Conservation (phyloP, 2,113 vertebrate species). For the Alligator sinensis region DNA sequence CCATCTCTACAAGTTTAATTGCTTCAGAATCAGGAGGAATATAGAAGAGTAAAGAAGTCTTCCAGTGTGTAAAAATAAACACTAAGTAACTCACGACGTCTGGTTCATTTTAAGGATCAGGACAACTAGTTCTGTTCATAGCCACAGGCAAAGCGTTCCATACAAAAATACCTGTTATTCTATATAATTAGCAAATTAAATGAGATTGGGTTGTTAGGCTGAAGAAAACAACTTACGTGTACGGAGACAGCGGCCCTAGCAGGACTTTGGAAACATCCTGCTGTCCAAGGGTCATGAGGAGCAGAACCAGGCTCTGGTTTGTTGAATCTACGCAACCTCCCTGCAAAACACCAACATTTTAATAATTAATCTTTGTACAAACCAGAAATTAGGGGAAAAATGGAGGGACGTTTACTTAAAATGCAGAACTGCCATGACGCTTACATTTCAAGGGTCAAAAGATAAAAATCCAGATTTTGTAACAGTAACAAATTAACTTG, state of each 20-base stretch:
- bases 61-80: constrained; percentile 13
- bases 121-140: not conserved
- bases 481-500: constrained; percentile 13
- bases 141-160: not conserved
- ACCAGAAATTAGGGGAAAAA: constrained; percentile 30
- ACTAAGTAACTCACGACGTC: not conserved
- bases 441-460: constrained; percentile 8
- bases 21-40: not conserved
- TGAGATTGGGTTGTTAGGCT: not conserved
- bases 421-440: not conserved
- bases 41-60: not conserved
- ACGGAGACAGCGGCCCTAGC: constrained; percentile 93
- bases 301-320: constrained; percentile 93
- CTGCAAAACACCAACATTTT: constrained; percentile 81
- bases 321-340: constrained; percentile 96
- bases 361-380: constrained; percentile 74
- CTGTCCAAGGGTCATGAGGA: constrained; percentile 97
- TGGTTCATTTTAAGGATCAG: not conserved
- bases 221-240: constrained; percentile 89
- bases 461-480: constrained; percentile 41
- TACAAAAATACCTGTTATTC: not conserved
- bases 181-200: constrained; percentile 21
- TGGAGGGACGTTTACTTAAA: not conserved
- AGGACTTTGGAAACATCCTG: constrained; percentile 97
- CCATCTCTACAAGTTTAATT: not conserved